phyloP scores from a whole-genome alignment of 2,888 invertebrate species.

The Acrocera orbiculus region DNA sequence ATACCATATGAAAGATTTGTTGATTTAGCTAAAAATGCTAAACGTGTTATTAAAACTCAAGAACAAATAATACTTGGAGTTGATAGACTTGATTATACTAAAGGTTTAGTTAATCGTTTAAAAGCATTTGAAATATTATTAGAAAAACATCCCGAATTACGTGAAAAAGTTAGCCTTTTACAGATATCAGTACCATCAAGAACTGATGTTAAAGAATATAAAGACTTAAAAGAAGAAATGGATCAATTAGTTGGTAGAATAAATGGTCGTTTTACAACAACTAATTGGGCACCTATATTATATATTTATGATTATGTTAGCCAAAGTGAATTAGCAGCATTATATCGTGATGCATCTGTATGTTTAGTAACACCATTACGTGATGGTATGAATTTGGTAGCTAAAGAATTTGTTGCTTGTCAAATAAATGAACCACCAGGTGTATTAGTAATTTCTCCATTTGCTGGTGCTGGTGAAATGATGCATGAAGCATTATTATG shows the following conservation, averaged over 20 bases:
- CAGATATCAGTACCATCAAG: constrained; percentile 80
- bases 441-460: constrained; percentile 74
- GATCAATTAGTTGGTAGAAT: constrained; percentile 72
- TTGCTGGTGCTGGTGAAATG: constrained; percentile 83
- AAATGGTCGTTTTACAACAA: constrained; percentile 75
- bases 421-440: constrained; percentile 75
- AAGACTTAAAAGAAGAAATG: constrained; percentile 77
- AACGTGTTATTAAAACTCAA: constrained; percentile 49
- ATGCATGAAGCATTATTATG: constrained; percentile 85
- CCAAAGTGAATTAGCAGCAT: constrained; percentile 70
- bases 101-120: constrained; percentile 68
- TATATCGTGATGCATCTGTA: constrained; percentile 73
- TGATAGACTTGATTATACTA: constrained; percentile 79
- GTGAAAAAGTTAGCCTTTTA: constrained; percentile 59
- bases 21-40: constrained; percentile 52
- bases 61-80: constrained; percentile 75
- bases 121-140: constrained; percentile 68
- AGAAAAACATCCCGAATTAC: constrained; percentile 70
- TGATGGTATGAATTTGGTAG: constrained; percentile 84
- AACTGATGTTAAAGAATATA: constrained; percentile 79
- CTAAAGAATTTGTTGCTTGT: constrained; percentile 84
- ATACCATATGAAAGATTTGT: constrained; percentile 79
- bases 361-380: constrained; percentile 73
- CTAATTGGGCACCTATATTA: constrained; percentile 77
- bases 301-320: constrained; percentile 80